These are phyloP conservation scores for Drosophila lacicola DNA, from an alignment of 2,888 invertebrate genomes.

Conservation along the genomic window DNA sequence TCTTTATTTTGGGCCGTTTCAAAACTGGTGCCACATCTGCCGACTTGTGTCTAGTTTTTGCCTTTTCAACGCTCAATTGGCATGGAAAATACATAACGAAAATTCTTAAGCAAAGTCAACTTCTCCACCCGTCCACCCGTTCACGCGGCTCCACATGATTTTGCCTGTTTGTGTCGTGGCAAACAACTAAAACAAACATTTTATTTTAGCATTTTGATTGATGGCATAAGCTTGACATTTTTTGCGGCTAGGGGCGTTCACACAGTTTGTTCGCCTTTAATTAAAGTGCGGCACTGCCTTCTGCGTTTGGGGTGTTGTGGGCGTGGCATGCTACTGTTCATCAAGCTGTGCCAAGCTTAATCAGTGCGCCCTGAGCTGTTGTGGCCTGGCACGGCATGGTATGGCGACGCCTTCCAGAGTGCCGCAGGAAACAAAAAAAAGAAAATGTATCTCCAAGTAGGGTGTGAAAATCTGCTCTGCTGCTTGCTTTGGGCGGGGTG, in stretches of 20 bases:
- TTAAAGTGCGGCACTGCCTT: slow-evolving; percentile 55
- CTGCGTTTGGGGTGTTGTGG: slow-evolving; percentile 10
- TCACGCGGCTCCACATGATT: slow-evolving; percentile 26
- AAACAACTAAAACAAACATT: slow-evolving; percentile 75
- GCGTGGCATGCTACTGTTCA: slow-evolving; percentile 42
- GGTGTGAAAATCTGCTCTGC: slow-evolving; percentile 21
- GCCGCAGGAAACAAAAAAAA: slow-evolving; percentile 15
- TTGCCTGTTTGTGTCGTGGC: slow-evolving; percentile 29
- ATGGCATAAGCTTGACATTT: slow-evolving; percentile 75
- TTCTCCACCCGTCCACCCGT: neutral
- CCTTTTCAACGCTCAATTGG: slow-evolving; percentile 52
- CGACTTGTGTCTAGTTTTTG: slow-evolving; percentile 41
- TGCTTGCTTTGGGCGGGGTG: neutral
- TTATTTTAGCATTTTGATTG: slow-evolving; percentile 79
- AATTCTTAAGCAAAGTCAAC: slow-evolving; percentile 54
- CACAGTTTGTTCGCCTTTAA: slow-evolving; percentile 67
- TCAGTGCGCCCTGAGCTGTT: slow-evolving; percentile 47
- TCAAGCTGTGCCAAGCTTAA: slow-evolving; percentile 53
- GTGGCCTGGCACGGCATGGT: slow-evolving; percentile 18
- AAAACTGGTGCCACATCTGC: slow-evolving; percentile 55
- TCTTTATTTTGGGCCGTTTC: slow-evolving; percentile 25
- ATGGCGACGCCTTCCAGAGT: neutral
- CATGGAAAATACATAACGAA: slow-evolving; percentile 48
- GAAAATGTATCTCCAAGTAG: slow-evolving; percentile 15
- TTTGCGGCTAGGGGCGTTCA: slow-evolving; percentile 34